phyloP scores from a whole-genome alignment of 2,797 vertebrate genomes.

The Halcyon smyrnensis region DNA sequence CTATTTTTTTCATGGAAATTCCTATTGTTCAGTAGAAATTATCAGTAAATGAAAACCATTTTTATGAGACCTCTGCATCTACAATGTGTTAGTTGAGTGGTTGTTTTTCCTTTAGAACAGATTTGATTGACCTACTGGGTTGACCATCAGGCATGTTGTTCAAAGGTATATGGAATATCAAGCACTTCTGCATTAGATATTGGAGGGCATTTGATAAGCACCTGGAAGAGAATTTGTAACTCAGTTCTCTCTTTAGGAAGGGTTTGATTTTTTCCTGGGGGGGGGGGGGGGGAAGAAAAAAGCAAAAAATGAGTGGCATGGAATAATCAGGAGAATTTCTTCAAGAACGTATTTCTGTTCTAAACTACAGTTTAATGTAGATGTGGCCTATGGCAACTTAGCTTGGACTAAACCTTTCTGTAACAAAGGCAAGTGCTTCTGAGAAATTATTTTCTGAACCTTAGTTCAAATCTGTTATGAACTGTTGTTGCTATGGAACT shows the following conservation, averaged over 20 bases:
- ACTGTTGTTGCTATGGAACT: not conserved
- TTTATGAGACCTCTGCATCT: not conserved
- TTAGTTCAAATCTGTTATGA: not conserved
- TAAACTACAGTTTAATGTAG: not conserved
- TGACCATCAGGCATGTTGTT: not conserved
- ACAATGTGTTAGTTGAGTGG: accelerated
- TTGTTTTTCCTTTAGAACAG: not conserved
- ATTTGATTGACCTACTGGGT: not conserved
- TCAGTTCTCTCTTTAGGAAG: not conserved
- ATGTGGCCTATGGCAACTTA: not conserved
- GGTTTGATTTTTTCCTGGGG: accelerated
- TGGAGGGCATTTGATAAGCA: not conserved
- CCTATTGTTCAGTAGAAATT: not conserved
- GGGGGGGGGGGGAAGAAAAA: accelerated
- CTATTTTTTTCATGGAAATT: not conserved
- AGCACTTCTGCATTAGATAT: not conserved
- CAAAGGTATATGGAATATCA: not conserved
- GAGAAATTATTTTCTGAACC: not conserved
- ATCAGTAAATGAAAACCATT: not conserved
- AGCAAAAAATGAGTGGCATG: not conserved
- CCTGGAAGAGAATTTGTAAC: not conserved
- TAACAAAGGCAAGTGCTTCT: not conserved
- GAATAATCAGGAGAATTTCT: not conserved
- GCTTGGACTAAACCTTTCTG: not conserved
- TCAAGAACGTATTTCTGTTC: not conserved